phyloP scores from a whole-genome alignment of 1,140 invertebrate species.

The Caenorhabditis inopinata region DNA sequence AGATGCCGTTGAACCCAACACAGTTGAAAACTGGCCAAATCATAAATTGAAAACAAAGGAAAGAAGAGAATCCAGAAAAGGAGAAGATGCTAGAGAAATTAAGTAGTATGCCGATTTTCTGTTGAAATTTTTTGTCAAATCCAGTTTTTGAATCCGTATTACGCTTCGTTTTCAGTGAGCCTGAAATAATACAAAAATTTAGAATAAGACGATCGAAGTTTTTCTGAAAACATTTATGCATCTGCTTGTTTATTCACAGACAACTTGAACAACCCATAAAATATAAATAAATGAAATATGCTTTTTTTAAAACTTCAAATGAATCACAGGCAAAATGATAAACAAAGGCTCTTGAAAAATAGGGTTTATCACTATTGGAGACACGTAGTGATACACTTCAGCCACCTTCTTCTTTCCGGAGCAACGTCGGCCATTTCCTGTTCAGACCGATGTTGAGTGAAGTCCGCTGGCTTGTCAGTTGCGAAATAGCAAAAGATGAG shows the following conservation, averaged over 20 bases:
- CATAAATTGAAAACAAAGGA: not conserved
- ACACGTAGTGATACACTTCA: conserved; percentile 16
- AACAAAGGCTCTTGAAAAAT: not conserved
- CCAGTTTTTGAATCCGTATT: not conserved
- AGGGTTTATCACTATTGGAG: not conserved
- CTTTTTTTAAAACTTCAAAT: not conserved
- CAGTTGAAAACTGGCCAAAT: not conserved
- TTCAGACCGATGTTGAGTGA: not conserved
- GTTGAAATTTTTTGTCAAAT: not conserved
- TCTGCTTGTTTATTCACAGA: not conserved
- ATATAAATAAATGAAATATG: not conserved
- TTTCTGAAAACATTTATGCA: not conserved
- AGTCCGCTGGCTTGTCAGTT: conserved; percentile 48
- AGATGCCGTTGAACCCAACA: not conserved
- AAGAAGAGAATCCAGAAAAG: not conserved
- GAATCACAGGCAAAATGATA: not conserved
- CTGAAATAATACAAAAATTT: not conserved
- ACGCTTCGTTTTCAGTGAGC: conserved; percentile 11
- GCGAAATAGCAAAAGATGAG: conserved; percentile 50
- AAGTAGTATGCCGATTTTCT: not conserved
- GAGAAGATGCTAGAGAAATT: not conserved
- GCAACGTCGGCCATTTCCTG: conserved; percentile 27
- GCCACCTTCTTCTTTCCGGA: conserved; percentile 37
- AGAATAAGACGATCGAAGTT: not conserved
- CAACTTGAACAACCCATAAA: not conserved